phyloP scores from a whole-genome alignment of 2,113 vertebrate species.

The Passerina amoena region DNA sequence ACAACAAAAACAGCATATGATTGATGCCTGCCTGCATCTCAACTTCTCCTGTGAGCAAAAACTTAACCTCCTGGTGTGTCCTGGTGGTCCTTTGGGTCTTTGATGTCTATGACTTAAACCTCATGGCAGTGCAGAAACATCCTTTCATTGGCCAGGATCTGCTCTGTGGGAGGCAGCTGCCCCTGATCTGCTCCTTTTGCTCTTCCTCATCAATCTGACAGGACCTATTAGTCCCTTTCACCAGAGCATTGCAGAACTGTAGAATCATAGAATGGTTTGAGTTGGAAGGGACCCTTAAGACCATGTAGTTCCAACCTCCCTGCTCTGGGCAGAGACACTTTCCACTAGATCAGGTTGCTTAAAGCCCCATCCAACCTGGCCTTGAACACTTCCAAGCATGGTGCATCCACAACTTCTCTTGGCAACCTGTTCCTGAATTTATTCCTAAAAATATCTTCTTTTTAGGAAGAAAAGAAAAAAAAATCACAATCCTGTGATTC shows the following conservation, averaged over 20 bases:
- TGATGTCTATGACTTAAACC: neutral
- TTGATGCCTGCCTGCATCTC: neutral
- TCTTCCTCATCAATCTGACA: neutral
- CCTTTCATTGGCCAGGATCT: neutral
- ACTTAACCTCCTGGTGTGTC: fast-evolving
- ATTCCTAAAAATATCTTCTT: neutral
- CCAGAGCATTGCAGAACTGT: neutral
- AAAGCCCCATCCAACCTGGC: neutral
- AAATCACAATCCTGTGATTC: neutral
- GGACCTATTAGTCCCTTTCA: neutral
- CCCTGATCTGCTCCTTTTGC: neutral
- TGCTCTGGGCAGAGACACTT: neutral
- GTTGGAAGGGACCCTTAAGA: neutral
- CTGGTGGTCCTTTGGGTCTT: neutral
- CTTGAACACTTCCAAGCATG: neutral
- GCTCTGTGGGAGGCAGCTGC: neutral
- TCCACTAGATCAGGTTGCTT: neutral
- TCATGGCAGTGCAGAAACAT: neutral
- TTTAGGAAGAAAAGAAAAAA: neutral
- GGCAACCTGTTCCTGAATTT: neutral
- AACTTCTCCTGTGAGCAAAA: neutral
- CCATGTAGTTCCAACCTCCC: neutral
- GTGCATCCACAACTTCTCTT: neutral
- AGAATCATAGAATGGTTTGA: neutral
- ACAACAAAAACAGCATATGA: neutral